Base-by-base conservation (phyloP, 23 tunicate species). In the Diplosoma virens region DNA sequence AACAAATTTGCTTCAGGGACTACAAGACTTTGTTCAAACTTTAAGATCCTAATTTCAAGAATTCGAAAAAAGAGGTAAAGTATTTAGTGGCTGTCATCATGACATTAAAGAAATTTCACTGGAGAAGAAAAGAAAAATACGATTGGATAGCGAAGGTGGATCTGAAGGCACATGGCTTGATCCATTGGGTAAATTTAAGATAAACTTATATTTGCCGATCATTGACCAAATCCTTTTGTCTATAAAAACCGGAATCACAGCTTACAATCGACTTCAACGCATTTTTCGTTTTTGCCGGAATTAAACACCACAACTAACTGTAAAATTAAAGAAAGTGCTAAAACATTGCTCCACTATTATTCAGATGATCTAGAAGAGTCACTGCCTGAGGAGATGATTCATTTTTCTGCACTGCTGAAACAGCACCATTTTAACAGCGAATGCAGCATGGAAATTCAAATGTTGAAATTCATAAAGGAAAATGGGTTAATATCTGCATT, bases 381-480 rank as follows among this genome's bases (percentile, higher is more conserved):
- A 64, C 36, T 64, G 71, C 71, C 71, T 64, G 71, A 64, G 37
- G 35, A 64, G 36, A 64, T 64, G 71, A 64, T 64, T 64, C 71
- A 64, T 29, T 64, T 64, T 29, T 64, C 71, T 64, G 36, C 36
- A 28, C 71, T 64, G 41, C 34, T 64, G 21, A 64, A 64, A 64
- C 71, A 64, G 36, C 71, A 64, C 71, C 41, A 64, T 64, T 64
- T 64, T 29, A 5, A 64, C 71, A 64, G 71, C 41, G 35, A 64
- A 64, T 64, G 71, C 71, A 58, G 65, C 26, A 64, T 7, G 29
- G 41, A 64, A 30, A 32, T 64, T 64, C 71, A 28, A 64, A 25
- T 64, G 71, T 64, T 64, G 14, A 58, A n/a, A 58, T 64, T 64
- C 41, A 64, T 64, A 64, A 64, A 64, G 26, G 71, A 64, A 64